Conservation (phyloP, 2,797 vertebrate species). For the Bradypodion ventrale region DNA sequence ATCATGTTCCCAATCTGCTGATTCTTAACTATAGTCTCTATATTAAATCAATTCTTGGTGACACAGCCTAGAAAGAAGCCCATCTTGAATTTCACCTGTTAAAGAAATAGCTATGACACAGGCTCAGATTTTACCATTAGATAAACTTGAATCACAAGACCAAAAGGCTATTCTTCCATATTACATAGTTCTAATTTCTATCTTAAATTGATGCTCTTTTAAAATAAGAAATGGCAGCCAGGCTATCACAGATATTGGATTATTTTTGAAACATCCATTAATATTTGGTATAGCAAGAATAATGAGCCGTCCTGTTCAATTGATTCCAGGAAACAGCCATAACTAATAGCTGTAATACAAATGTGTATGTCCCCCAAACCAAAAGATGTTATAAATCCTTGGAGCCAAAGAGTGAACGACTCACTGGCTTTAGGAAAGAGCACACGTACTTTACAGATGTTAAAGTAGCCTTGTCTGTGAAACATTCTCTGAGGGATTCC, state of each 20-base stretch:
- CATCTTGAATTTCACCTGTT: not conserved
- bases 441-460: conserved; percentile 35
- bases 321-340: conserved; percentile 31
- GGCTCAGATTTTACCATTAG: not conserved
- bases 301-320: conserved; percentile 10
- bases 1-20: not conserved
- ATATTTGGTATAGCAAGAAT: conserved; percentile 18
- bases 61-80: not conserved
- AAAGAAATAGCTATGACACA: not conserved
- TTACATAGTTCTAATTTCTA: not conserved
- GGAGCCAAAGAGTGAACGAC: conserved; percentile 25
- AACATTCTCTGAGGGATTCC: conserved; percentile 26
- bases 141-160: not conserved
- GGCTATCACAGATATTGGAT: not conserved
- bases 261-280: conserved; percentile 10
- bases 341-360: conserved; percentile 35
- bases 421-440: conserved; percentile 17
- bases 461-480: conserved; percentile 27
- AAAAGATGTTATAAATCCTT: conserved; percentile 37
- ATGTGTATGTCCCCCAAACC: conserved; percentile 25
- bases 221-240: conserved; percentile 1
- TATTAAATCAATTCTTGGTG: not conserved
- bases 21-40: not conserved
- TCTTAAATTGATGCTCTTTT: not conserved
- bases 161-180: not conserved